A percentile compares a stretch with the other conserved stretches of the same genome.
Conservation (phyloP, 2,113 vertebrate genomes). For the Gallinago jamesoni region DNA sequence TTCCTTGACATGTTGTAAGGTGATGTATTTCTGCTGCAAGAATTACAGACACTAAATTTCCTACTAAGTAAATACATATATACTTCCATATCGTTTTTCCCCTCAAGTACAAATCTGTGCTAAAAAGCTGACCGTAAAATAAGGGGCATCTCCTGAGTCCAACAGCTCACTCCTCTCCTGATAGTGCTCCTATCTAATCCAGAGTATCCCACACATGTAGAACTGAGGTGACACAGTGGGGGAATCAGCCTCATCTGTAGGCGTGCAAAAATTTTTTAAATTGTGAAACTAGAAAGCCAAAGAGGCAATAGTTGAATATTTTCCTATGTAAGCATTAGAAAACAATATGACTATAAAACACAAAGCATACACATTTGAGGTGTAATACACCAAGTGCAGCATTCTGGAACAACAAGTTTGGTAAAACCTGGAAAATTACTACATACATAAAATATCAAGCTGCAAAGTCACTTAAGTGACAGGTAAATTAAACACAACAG, state of each 20-base stretch:
- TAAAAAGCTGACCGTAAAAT: background rate
- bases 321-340: background rate
- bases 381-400: background rate
- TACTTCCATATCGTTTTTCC: background rate
- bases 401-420: slow-evolving; percentile 13
- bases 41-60: background rate
- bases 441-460: slow-evolving; percentile 27
- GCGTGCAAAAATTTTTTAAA: background rate
- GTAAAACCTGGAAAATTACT: slow-evolving; percentile 23
- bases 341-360: background rate
- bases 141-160: background rate
- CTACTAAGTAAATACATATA: background rate
- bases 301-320: background rate
- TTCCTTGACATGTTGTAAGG: background rate
- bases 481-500: slow-evolving; percentile 40
- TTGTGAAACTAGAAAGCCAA: background rate
- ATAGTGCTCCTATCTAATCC: background rate
- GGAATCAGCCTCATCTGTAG: background rate
- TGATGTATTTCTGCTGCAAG: background rate
- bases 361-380: background rate
- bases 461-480: slow-evolving; percentile 25
- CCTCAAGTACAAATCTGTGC: background rate
- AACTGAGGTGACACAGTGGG: background rate
- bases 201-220: background rate
- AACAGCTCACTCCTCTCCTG: background rate